Conservation (phyloP, 2,797 vertebrate species). For the Uromys caudimaculatus region DNA sequence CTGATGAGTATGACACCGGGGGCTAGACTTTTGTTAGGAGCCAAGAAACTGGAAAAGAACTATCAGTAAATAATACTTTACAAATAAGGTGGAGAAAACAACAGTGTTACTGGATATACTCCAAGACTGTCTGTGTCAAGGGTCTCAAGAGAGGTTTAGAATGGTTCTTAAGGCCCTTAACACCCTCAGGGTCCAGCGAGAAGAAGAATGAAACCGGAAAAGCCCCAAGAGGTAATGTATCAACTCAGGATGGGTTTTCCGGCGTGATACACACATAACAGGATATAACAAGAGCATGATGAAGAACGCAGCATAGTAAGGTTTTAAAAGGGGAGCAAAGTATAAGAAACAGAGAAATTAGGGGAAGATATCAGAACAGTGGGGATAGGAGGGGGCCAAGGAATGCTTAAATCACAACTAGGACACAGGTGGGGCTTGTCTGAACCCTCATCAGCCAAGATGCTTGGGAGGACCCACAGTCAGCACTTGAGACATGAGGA, state of each 20-base stretch:
- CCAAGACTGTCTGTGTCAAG: background rate
- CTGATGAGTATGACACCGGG: background rate
- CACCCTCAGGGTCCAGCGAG: background rate
- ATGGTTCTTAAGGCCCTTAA: background rate
- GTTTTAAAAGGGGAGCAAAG: background rate
- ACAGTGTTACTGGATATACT: background rate
- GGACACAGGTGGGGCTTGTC: background rate
- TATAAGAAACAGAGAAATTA: background rate
- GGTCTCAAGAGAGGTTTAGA: background rate
- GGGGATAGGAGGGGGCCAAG: background rate
- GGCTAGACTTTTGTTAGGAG: background rate
- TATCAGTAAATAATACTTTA: background rate
- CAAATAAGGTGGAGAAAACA: background rate
- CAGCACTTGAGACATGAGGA: background rate
- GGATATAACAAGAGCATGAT: background rate
- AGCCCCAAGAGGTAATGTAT: background rate
- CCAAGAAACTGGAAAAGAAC: conserved; percentile 1
- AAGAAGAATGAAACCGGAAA: background rate
- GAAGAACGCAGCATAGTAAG: background rate
- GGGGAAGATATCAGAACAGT: background rate
- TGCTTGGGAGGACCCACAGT: background rate
- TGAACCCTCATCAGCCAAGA: background rate
- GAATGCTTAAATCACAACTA: background rate
- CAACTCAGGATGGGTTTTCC: background rate
- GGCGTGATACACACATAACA: background rate